Evolutionary conservation across 2,888 invertebrate genomes (phyloP).

Genomic region (Selenia dentaria): DNA sequence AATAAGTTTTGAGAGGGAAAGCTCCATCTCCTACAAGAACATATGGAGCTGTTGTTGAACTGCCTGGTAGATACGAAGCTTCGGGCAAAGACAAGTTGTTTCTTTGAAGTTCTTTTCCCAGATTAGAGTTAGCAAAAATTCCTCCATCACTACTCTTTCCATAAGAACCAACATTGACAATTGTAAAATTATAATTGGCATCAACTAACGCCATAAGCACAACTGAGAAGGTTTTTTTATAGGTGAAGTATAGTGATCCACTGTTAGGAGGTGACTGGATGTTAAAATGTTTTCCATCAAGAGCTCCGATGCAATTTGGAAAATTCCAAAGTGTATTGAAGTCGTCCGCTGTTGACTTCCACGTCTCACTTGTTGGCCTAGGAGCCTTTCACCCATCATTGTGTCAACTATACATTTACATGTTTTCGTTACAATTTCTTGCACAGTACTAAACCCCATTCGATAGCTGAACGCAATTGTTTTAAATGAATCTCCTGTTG

Average conservation of each 20-base stretch:
- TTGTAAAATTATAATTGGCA: not conserved
- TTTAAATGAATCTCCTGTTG: too few relatives aligned
- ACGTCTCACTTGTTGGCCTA: too few relatives aligned
- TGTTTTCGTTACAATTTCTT: too few relatives aligned
- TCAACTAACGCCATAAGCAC: not conserved
- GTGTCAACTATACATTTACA: too few relatives aligned
- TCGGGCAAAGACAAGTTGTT: not conserved
- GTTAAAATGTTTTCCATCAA: too few relatives aligned
- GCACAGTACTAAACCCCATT: too few relatives aligned
- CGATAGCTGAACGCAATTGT: too few relatives aligned
- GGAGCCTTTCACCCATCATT: too few relatives aligned
- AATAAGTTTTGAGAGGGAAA: conserved; percentile 24
- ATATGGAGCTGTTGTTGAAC: conserved; percentile 8
- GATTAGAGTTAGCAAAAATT: not conserved
- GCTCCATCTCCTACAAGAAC: conserved; percentile 27
- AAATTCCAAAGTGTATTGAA: too few relatives aligned
- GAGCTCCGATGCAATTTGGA: too few relatives aligned
- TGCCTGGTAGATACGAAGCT: not conserved
- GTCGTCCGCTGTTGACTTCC: too few relatives aligned
- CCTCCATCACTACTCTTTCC: not conserved
- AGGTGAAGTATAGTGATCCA: not conserved
- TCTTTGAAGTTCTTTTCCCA: not conserved
- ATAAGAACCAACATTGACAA: not conserved
- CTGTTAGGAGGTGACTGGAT: too few relatives aligned
- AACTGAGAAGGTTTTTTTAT: not conserved